These are phyloP conservation scores for Melinaea marsaeus DNA, from an alignment of 2,888 invertebrate genomes.

Conservation along the genomic window DNA sequence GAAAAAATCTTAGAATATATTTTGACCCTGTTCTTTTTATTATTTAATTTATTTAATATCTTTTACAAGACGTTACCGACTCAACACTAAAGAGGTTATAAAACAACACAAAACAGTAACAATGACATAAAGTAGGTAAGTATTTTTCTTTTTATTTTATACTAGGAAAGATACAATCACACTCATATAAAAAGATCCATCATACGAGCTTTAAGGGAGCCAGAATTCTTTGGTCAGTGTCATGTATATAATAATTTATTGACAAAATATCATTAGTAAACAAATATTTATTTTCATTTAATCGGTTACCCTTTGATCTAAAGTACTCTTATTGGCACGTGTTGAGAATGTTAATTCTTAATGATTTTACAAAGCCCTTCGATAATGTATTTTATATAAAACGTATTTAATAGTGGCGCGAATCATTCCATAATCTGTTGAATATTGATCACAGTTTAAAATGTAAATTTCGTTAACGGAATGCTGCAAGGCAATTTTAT, in stretches of 20 bases:
- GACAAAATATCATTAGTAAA: slow-evolving; percentile 31
- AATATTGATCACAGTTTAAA: slow-evolving; percentile 24
- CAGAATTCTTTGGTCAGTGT: slow-evolving; percentile 17
- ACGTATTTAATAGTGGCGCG: not conserved
- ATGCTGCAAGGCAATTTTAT: slow-evolving; percentile 12
- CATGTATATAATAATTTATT: slow-evolving; percentile 28
- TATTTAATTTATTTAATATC: no score
- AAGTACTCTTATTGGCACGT: slow-evolving; percentile 23
- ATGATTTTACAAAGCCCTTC: not conserved
- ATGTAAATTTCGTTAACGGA: slow-evolving; percentile 23
- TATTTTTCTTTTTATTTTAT: no score
- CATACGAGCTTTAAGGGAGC: slow-evolving; percentile 10
- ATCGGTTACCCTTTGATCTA: slow-evolving; percentile 29
- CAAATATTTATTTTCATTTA: slow-evolving; percentile 32
- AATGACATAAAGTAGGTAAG: no score
- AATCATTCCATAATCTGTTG: slow-evolving; percentile 24
- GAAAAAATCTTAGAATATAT: no score
- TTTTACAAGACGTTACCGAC: no score
- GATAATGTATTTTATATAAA: not conserved
- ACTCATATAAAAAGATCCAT: not conserved
- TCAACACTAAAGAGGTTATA: no score
- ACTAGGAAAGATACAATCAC: not conserved
- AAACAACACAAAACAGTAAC: no score
- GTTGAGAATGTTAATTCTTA: not conserved
- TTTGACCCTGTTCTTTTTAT: no score